Conservation (phyloP, 2,797 vertebrate species). For the Sebastes vulpes region DNA sequence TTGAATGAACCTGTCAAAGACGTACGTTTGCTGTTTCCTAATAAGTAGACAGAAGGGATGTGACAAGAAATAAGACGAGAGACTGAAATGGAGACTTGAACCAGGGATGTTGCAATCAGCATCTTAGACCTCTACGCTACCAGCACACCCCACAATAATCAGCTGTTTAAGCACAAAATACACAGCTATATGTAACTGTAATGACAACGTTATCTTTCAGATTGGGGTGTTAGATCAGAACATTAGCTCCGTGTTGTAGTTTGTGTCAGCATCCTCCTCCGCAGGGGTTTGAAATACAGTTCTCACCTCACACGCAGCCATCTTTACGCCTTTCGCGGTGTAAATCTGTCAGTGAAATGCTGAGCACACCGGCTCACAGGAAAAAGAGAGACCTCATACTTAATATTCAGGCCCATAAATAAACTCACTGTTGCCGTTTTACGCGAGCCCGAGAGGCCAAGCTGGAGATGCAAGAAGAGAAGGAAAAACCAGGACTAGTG, state of each 20-base stretch:
- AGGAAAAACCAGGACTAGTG: not conserved
- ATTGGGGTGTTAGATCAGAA: not conserved
- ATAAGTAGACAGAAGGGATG: too few species aligned
- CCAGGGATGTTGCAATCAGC: too few species aligned
- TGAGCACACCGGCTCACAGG: constrained; percentile 48
- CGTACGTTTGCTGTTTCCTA: too few species aligned
- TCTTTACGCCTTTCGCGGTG: constrained; percentile 18
- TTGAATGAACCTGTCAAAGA: too few species aligned
- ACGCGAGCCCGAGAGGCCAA: constrained; percentile 16
- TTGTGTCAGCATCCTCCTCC: not conserved
- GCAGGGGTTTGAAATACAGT: constrained; percentile 36
- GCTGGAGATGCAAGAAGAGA: not conserved
- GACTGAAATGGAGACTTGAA: too few species aligned
- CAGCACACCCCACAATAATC: too few species aligned
- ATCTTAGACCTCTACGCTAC: too few species aligned
- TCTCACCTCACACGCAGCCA: not conserved
- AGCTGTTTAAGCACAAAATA: not conserved
- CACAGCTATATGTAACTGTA: not conserved
- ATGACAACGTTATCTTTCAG: not conserved
- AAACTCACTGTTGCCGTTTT: constrained; percentile 35
- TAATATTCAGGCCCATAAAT: constrained; percentile 69
- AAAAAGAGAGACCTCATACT: constrained; percentile 35
- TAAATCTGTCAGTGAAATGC: constrained; percentile 72
- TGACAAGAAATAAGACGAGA: too few species aligned
- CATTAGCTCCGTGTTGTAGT: not conserved